phyloP scores from a whole-genome alignment of 2,113 vertebrate species.

The Gadus chalcogrammus region DNA sequence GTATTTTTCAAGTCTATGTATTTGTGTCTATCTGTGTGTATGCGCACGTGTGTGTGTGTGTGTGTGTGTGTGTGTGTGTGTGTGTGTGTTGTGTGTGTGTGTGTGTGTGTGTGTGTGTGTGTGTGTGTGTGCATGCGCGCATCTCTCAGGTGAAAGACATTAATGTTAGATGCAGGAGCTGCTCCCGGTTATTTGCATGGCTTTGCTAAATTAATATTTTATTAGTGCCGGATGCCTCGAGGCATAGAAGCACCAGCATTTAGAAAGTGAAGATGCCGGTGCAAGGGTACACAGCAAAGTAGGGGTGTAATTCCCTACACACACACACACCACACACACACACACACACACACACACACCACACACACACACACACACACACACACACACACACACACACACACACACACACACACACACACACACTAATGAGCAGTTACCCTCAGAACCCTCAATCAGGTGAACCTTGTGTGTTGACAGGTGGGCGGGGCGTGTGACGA shows the following conservation, averaged over 20 bases:
- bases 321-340: too few species aligned
- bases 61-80: too few species aligned
- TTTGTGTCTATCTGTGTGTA: too few species aligned
- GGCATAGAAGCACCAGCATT: conserved; percentile 57
- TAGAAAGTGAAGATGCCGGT: conserved; percentile 48
- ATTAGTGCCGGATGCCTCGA: conserved; percentile 65
- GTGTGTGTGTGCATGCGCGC: too few species aligned
- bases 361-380: conserved; percentile 7
- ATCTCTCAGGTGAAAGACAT: conserved; percentile 42
- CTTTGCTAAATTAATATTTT: conserved; percentile 71
- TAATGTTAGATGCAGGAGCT: conserved; percentile 34
- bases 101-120: too few species aligned
- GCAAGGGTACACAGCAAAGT: conserved; percentile 26
- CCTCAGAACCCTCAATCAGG: too few species aligned
- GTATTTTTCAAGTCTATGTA: too few species aligned
- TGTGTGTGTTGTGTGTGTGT: too few species aligned
- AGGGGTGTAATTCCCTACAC: conserved; percentile 15
- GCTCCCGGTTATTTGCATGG: conserved; percentile 57
- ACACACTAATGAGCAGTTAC: background rate
- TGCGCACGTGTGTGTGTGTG: too few species aligned
- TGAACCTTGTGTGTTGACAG: too few species aligned
- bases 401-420: conserved; percentile 4
- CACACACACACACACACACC: too few species aligned
- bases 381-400: background rate
- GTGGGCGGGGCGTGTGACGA: too few species aligned